Conservation (phyloP, 2,113 vertebrate species). For the Tonatia bakeri region DNA sequence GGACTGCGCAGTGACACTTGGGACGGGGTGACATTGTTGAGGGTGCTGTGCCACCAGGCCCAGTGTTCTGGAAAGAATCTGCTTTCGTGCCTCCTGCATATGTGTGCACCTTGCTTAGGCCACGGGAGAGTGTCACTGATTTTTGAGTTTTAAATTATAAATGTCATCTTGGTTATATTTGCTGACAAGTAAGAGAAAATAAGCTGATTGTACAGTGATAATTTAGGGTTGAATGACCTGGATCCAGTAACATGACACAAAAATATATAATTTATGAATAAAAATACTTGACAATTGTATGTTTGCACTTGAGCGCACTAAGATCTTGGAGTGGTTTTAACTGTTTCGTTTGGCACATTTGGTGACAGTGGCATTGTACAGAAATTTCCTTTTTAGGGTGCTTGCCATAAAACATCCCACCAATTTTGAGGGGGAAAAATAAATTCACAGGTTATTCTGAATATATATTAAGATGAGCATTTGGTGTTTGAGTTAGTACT, state of each 20-base stretch:
- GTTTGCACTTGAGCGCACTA: constrained; percentile 49
- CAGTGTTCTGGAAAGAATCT: neutral
- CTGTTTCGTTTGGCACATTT: constrained; percentile 21
- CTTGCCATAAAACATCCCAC: constrained; percentile 21
- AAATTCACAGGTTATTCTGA: constrained; percentile 3
- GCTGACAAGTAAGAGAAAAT: constrained; percentile 68
- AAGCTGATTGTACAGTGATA: constrained; percentile 42
- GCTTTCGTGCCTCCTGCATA: neutral
- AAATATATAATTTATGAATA: constrained; percentile 76
- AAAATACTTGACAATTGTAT: constrained; percentile 79
- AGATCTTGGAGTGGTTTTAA: constrained; percentile 63
- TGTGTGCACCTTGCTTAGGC: neutral
- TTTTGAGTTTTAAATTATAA: neutral
- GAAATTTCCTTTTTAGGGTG: constrained; percentile 58
- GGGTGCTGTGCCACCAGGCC: neutral
- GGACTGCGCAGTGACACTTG: neutral
- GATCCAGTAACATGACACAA: constrained; percentile 50
- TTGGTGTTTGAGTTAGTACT: neutral
- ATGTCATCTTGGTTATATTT: constrained; percentile 60
- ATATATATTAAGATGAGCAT: neutral
- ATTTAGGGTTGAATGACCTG: constrained; percentile 55
- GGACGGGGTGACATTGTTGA: neutral
- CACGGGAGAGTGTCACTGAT: neutral
- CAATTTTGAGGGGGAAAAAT: neutral
- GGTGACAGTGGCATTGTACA: constrained; percentile 46